phyloP scores from a whole-genome alignment of 2,113 vertebrate genomes.

The Psilopogon haemacephalus region DNA sequence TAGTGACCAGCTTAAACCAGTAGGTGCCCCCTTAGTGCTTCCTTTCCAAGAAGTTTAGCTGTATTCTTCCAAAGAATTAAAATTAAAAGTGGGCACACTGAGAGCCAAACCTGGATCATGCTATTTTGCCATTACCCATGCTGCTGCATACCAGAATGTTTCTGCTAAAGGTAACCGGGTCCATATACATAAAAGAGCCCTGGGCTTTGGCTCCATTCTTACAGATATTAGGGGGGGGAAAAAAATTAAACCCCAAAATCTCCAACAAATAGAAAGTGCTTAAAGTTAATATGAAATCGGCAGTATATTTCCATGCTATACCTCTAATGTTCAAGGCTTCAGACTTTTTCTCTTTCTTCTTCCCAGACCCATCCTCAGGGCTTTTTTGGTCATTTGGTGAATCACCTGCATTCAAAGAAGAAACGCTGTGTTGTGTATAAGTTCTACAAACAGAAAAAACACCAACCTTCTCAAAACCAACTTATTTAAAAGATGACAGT shows the following conservation, averaged over 20 bases:
- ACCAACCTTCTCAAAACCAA: slow-evolving; percentile 73
- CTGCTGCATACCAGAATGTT: not conserved
- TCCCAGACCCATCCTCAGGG: slow-evolving; percentile 42
- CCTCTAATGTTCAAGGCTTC: slow-evolving; percentile 86
- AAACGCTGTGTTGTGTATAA: slow-evolving; percentile 87
- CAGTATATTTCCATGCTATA: slow-evolving; percentile 8
- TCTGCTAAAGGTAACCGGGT: not conserved
- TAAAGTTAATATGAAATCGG: not conserved
- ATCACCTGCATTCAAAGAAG: slow-evolving; percentile 87
- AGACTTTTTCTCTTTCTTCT: slow-evolving; percentile 73
- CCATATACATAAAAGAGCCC: not conserved
- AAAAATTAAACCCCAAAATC: too few species aligned
- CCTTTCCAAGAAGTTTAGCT: not conserved
- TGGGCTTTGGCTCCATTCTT: not conserved
- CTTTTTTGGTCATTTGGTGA: slow-evolving; percentile 58
- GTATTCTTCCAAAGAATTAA: not conserved
- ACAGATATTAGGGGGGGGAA: not conserved
- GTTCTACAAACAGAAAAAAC: slow-evolving; percentile 83
- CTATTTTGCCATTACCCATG: not conserved
- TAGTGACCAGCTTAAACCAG: not conserved
- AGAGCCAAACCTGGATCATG: not conserved
- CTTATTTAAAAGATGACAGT: slow-evolving; percentile 17
- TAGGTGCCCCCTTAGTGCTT: not conserved
- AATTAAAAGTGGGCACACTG: not conserved
- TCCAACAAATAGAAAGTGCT: not conserved